Percentiles rank a stretch among this genome's conserved stretches.
phyloP scores from a whole-genome alignment of 2,797 vertebrate genomes.

The Mormyrops attenuatus region DNA sequence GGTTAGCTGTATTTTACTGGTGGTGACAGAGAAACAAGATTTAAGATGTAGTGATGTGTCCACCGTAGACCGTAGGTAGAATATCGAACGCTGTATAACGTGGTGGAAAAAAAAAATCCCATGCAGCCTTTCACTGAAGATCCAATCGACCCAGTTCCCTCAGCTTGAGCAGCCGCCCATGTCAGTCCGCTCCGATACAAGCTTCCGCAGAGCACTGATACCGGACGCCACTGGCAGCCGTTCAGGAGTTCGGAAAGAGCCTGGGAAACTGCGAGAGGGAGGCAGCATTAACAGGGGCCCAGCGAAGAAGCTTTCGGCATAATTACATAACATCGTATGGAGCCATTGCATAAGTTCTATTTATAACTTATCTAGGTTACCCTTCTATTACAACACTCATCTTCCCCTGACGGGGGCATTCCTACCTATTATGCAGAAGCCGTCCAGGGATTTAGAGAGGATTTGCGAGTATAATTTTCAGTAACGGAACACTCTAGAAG shows the following conservation, averaged over 20 bases:
- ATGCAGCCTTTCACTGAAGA: neutral
- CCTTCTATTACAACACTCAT: slow-evolving; percentile 22
- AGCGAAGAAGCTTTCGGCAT: slow-evolving; percentile 21
- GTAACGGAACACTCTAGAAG: neutral
- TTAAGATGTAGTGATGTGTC: neutral
- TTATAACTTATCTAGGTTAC: slow-evolving; percentile 41
- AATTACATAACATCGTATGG: slow-evolving; percentile 43
- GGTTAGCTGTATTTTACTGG: neutral
- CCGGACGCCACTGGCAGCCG: neutral
- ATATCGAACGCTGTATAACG: neutral
- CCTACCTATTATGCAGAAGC: neutral
- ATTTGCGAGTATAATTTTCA: neutral
- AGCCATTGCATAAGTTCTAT: slow-evolving; percentile 45
- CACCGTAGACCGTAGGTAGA: neutral
- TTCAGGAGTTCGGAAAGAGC: neutral
- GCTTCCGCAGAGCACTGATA: neutral
- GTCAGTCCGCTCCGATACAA: neutral
- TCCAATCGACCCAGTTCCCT: neutral
- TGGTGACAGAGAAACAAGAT: neutral
- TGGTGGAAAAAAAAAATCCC: neutral
- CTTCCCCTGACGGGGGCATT: neutral
- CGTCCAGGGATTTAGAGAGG: neutral
- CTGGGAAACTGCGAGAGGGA: neutral
- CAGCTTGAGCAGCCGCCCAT: neutral
- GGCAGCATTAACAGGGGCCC: slow-evolving; percentile 14